Evolutionary conservation across 2,888 invertebrate species (phyloP).

Genomic region (Diloba caeruleocephala): DNA sequence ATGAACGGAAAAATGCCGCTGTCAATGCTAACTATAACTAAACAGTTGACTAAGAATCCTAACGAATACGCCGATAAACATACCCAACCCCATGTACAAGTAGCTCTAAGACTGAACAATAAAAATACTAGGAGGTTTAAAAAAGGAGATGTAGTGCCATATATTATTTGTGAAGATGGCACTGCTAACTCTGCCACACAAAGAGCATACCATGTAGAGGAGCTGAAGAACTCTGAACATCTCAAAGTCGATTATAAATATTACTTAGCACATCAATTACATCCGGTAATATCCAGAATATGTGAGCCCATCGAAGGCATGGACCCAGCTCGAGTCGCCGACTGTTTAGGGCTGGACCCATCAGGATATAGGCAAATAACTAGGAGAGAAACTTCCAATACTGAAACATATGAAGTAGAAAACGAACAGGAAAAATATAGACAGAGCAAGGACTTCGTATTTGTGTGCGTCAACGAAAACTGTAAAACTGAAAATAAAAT

Average conservation of each 20-base stretch:
- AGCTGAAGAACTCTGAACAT: constrained; percentile 92
- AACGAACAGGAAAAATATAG: constrained; percentile 88
- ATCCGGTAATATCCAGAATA: constrained; percentile 98
- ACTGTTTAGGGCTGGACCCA: constrained; percentile 94
- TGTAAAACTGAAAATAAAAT: constrained; percentile 89
- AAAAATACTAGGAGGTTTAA: constrained; percentile 95
- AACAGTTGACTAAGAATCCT: constrained; percentile 98
- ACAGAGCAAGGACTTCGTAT: constrained; percentile 90
- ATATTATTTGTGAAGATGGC: constrained; percentile 98
- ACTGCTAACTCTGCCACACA: constrained; percentile 94
- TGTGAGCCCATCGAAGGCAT: constrained; percentile 98
- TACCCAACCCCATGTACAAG: constrained; percentile 95
- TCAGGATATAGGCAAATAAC: constrained; percentile 81
- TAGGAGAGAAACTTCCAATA: constrained; percentile 81
- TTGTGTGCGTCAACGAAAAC: constrained; percentile 89
- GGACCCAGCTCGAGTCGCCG: constrained; percentile 96
- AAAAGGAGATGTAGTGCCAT: constrained; percentile 98
- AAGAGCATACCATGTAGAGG: constrained; percentile 98
- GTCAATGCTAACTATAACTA: constrained; percentile 95
- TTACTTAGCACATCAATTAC: constrained; percentile 98
- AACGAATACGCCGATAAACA: constrained; percentile 96
- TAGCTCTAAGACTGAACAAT: constrained; percentile 95
- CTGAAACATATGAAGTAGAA: constrained; percentile 83
- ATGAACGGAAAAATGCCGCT: constrained; percentile 92
- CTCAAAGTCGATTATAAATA: constrained; percentile 96